A percentile compares a stretch with the other conserved stretches of the same genome.
These are phyloP conservation scores for Drosophila ambigua DNA, from an alignment of 1,140 invertebrate species.

Conservation along the genomic window DNA sequence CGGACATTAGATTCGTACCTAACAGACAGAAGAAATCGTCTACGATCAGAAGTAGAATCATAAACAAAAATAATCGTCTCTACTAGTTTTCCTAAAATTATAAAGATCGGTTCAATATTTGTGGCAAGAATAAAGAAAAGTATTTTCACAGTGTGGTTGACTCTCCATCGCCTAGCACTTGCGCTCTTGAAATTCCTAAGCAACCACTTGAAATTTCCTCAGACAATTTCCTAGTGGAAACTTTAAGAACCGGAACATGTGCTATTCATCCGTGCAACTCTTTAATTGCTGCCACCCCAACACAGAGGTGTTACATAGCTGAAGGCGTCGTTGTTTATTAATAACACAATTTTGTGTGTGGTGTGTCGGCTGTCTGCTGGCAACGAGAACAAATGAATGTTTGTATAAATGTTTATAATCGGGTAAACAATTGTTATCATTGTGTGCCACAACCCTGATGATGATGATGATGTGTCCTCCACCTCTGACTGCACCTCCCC, in stretches of 20 bases:
- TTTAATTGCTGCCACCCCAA: not conserved
- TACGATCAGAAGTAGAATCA: too few relatives aligned
- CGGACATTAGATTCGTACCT: too few relatives aligned
- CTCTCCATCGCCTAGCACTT: too few relatives aligned
- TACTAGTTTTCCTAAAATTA: too few relatives aligned
- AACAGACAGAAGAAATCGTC: too few relatives aligned
- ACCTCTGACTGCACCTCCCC: conserved; percentile 2
- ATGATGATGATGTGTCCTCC: conserved; percentile 10
- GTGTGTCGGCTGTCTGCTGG: not conserved
- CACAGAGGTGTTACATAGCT: conserved; percentile 13
- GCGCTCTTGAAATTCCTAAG: not conserved
- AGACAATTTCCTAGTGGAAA: not conserved
- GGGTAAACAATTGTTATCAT: conserved; percentile 69
- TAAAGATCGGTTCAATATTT: too few relatives aligned
- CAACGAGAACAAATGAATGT: conserved; percentile 22
- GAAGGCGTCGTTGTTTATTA: conserved; percentile 21
- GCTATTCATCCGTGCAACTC: not conserved
- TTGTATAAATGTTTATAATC: conserved; percentile 61
- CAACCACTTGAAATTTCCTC: not conserved
- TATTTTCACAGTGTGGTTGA: too few relatives aligned
- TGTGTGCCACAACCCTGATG: conserved; percentile 43
- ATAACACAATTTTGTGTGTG: conserved; percentile 14
- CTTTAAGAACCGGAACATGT: conserved; percentile 46
- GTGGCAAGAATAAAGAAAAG: too few relatives aligned
- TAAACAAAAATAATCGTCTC: too few relatives aligned